These are phyloP conservation scores for Laodelphax striatellus DNA, from an alignment of 1,140 invertebrate species.

Conservation along the genomic window DNA sequence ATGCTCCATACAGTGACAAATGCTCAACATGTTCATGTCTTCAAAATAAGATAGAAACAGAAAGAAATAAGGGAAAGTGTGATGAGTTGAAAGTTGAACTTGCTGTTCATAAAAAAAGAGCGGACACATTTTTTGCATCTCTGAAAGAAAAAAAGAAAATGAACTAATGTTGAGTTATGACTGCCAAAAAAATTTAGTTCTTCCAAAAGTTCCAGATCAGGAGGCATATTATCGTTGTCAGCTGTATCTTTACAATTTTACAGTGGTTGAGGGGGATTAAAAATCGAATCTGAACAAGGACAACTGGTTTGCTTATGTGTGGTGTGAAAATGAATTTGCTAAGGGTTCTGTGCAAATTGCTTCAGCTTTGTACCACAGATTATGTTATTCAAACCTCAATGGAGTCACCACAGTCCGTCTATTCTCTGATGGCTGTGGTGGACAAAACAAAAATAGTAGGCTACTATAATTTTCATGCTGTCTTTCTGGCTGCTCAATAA, in stretches of 20 bases:
- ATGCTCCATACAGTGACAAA: constrained; percentile 3
- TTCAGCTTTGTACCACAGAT: constrained; percentile 14
- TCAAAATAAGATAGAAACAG: background rate
- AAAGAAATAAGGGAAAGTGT: background rate
- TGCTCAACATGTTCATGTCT: constrained; percentile 4
- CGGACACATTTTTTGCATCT: background rate
- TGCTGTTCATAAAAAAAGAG: constrained; percentile 1
- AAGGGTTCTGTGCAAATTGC: constrained; percentile 11
- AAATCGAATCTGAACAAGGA: constrained; percentile 3
- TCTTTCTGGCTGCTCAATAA: constrained; percentile 18
- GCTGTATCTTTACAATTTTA: constrained; percentile 17
- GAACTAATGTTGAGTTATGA: constrained; percentile 7
- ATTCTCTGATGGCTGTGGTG: constrained; percentile 10
- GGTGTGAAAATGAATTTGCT: constrained; percentile 11
- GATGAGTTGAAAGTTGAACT: background rate
- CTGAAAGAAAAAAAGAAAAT: background rate
- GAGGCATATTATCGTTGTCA: constrained; percentile 15
- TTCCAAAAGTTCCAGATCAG: constrained; percentile 17
- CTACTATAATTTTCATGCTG: constrained; percentile 17
- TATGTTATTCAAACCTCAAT: background rate
- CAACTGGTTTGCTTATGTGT: constrained; percentile 4
- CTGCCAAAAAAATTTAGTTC: constrained; percentile 15
- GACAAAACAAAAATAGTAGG: constrained; percentile 15
- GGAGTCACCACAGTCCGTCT: constrained; percentile 9
- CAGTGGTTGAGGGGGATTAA: constrained; percentile 9